Evolutionary conservation across 2,888 invertebrate species (phyloP), one percentile per base, ranked within the genome.

Genomic region (Chloromyia formosa): DNA sequence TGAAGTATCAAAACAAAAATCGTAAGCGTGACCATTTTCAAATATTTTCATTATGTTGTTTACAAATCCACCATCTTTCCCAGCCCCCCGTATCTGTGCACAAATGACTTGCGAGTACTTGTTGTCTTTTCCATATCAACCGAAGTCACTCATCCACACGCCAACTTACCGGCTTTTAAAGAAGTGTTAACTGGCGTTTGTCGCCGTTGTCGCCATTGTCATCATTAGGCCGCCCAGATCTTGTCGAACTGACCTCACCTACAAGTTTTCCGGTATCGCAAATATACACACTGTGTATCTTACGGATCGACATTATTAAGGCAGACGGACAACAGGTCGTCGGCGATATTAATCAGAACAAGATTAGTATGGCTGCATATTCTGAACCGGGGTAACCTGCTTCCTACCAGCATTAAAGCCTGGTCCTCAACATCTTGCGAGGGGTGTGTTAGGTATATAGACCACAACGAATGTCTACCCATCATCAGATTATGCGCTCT

Each of bases 201-300:
- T 23, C 20, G 23, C 23, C 5, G 14, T n/a, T 22, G 27, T 23
- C 22, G 45, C 23, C 54, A 69, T 69, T 56, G 18, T 71, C 56
- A 58, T 71, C 71, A 56, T 58, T 58, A 71, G 71, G 58, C 42
- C 22, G 10, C 66, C 66, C 66, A 49, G 23, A 66, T 45, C 66
- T 45, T 3, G 66, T 66, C 49, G 58, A 71, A 71, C 71, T 71
- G 71, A 71, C 71, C 71, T 71, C 71, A 58, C 71, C 71, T 71
- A 71, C 71, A 69, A 69, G 20, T 23, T 49, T 45, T 4, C 12
- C 14, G 18, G 45, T 16, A 27, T 20, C n/a, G 62, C 14, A 12
- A 16, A 62, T 49, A 20, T 45, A 20, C 16, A n/a, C n/a, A n/a
- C n/a, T n/a, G n/a, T n/a, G 64, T 53, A 69, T 54, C 69, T 69